Percentiles rank a stretch among this genome's conserved stretches.
Evolutionary conservation across 1,140 invertebrate genomes (phyloP).

Genomic region (Lasioglossum albipes): DNA sequence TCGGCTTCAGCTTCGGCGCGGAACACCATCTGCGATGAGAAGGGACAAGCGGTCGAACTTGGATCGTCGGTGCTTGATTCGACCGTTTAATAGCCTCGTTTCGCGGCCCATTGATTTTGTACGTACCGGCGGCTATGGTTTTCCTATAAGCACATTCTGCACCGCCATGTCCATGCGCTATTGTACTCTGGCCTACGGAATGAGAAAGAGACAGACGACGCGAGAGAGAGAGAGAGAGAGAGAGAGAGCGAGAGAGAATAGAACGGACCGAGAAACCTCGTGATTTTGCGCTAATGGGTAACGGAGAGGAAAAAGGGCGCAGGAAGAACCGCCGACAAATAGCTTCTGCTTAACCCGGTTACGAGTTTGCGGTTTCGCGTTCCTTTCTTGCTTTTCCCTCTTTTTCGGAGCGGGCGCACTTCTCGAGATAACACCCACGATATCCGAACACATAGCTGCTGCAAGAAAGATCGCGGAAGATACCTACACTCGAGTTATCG

Average conservation of each 20-base stretch:
- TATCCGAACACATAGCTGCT: neutral
- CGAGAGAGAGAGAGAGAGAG: neutral
- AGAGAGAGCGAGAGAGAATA: neutral
- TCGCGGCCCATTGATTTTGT: slow-evolving; percentile 69
- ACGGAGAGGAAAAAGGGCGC: slow-evolving; percentile 11
- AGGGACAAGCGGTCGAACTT: slow-evolving; percentile 59
- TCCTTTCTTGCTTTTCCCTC: neutral
- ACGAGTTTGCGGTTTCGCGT: neutral
- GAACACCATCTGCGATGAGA: slow-evolving; percentile 13
- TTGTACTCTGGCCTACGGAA: slow-evolving; percentile 5
- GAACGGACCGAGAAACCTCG: neutral
- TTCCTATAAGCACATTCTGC: slow-evolving; percentile 40
- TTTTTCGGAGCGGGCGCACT: neutral
- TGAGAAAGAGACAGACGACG: neutral
- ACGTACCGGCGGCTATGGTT: slow-evolving; percentile 41
- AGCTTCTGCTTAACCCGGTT: slow-evolving; percentile 34
- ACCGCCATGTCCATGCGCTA: slow-evolving; percentile 29
- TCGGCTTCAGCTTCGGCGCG: too few species aligned
- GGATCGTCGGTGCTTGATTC: slow-evolving; percentile 66
- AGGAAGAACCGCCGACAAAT: slow-evolving; percentile 17
- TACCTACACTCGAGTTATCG: too few species aligned
- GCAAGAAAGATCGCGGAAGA: neutral
- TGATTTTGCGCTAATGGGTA: slow-evolving; percentile 27
- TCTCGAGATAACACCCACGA: neutral
- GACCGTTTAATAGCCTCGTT: slow-evolving; percentile 74